These are phyloP conservation scores for Drosophila repletoides DNA, from an alignment of 1,140 invertebrate genomes.

Conservation along the genomic window DNA sequence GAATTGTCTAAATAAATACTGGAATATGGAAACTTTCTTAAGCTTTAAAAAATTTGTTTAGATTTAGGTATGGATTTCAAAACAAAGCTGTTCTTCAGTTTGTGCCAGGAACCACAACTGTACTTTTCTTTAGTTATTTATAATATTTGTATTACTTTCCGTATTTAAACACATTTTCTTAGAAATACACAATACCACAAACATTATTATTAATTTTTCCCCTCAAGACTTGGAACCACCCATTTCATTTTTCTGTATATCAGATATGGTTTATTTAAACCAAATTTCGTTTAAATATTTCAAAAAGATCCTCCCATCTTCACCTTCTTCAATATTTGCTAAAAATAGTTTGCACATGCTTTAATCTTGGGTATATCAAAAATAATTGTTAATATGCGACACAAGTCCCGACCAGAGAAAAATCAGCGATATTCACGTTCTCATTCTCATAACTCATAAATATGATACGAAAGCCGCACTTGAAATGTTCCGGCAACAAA, in stretches of 20 bases:
- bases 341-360: neutral
- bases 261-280: too few relatives aligned
- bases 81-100: too few relatives aligned
- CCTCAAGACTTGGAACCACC: too few relatives aligned
- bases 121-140: too few relatives aligned
- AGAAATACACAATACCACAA: too few relatives aligned
- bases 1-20: constrained; percentile 2
- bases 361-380: neutral
- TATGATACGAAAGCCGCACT: constrained; percentile 28
- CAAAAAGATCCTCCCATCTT: neutral
- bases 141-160: too few relatives aligned
- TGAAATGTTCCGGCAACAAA: constrained; percentile 34
- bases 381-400: constrained; percentile 33
- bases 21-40: neutral
- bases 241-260: too few relatives aligned
- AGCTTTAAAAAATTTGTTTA: neutral
- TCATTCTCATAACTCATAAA: constrained; percentile 29
- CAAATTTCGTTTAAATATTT: constrained; percentile 2
- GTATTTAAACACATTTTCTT: too few relatives aligned
- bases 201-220: too few relatives aligned
- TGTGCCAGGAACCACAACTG: too few relatives aligned
- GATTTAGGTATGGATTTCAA: too few relatives aligned
- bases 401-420: constrained; percentile 13
- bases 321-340: neutral
- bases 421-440: constrained; percentile 19